These are phyloP conservation scores for Apodemia duryi DNA, from an alignment of 2,888 invertebrate species.

Conservation along the genomic window DNA sequence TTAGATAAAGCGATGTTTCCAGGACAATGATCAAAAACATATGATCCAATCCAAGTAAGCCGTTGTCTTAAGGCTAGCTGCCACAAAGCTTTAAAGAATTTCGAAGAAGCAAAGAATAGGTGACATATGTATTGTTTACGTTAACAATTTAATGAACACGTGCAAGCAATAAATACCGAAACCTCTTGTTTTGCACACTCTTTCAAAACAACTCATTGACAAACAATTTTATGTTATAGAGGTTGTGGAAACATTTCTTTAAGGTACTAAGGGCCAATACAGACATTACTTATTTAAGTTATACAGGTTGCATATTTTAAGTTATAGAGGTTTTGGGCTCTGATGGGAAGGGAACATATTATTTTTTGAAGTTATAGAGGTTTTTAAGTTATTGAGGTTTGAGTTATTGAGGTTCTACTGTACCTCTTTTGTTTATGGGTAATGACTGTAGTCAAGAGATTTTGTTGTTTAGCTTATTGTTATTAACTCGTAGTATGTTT, in stretches of 20 bases:
- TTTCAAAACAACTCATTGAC: neutral
- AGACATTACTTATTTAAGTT: neutral
- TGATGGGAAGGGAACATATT: too few species aligned
- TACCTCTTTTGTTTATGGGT: too few species aligned
- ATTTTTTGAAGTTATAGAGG: too few species aligned
- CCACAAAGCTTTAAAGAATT: neutral
- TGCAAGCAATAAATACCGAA: too few species aligned
- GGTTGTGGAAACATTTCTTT: neutral
- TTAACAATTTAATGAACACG: neutral
- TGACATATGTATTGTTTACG: neutral
- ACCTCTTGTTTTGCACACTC: neutral
- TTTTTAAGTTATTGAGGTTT: too few species aligned
- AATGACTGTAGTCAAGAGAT: too few species aligned
- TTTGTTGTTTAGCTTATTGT: too few species aligned
- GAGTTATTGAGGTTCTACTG: too few species aligned
- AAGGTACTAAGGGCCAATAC: neutral
- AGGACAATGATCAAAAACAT: neutral
- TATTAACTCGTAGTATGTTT: too few species aligned
- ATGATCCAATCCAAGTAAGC: neutral
- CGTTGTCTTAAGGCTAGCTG: neutral
- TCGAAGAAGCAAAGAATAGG: neutral
- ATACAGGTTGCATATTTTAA: neutral
- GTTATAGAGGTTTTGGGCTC: too few species aligned
- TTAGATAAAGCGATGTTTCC: neutral
- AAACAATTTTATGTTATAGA: conserved; percentile 1